Percentiles rank a stretch among this genome's conserved stretches.
These are phyloP conservation scores for Epinotia ramella DNA, from an alignment of 2,888 invertebrate genomes.

Conservation along the genomic window DNA sequence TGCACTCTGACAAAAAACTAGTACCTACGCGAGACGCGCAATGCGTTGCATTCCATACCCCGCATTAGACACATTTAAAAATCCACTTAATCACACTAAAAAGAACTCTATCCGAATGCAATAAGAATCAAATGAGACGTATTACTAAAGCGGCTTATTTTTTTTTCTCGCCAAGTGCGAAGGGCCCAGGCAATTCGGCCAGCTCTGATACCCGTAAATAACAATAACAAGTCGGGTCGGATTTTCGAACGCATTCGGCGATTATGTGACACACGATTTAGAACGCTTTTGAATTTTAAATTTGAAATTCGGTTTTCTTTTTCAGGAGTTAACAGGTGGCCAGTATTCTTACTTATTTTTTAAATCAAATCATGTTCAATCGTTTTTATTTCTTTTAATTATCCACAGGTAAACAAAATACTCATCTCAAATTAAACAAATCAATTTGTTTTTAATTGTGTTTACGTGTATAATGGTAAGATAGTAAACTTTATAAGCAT, in stretches of 20 bases:
- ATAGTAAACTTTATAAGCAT: conserved; percentile 18
- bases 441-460: neutral
- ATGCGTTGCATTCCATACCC: conserved; percentile 80
- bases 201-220: conserved; percentile 77
- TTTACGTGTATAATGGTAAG: conserved; percentile 4
- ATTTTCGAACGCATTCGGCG: conserved; percentile 77
- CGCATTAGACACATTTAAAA: conserved; percentile 59
- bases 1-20: conserved; percentile 78
- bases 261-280: conserved; percentile 78
- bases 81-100: conserved; percentile 51
- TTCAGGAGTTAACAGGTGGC: conserved; percentile 11
- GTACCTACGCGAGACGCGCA: conserved; percentile 79
- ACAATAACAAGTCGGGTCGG: conserved; percentile 77
- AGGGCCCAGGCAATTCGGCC: conserved; percentile 77
- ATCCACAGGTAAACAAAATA: neutral
- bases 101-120: conserved; percentile 52
- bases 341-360: conserved; percentile 1
- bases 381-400: neutral
- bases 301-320: conserved; percentile 24
- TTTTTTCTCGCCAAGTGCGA: conserved; percentile 75
- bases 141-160: conserved; percentile 53
- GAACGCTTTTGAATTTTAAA: conserved; percentile 59
- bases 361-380: neutral
- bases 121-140: conserved; percentile 59
- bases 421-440: neutral